These are phyloP conservation scores for Cotesia vestalis DNA, from an alignment of 1,140 invertebrate genomes.

Conservation along the genomic window DNA sequence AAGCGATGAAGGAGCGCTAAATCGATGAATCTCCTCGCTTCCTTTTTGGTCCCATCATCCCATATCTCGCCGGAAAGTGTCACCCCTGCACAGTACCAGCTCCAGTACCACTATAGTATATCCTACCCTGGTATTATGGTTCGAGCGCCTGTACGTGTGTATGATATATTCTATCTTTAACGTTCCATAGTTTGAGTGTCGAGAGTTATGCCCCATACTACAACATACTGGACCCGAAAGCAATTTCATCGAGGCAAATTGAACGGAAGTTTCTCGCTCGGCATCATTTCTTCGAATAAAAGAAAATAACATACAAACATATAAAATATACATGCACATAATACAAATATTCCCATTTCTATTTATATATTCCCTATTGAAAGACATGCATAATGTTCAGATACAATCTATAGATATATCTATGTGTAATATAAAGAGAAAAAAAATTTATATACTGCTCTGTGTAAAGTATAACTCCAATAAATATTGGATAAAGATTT, in stretches of 20 bases:
- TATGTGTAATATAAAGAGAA: too few relatives aligned
- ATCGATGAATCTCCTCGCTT: neutral
- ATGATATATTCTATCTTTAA: conserved; percentile 1
- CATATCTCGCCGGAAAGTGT: conserved; percentile 1
- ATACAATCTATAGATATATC: neutral
- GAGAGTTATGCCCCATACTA: neutral
- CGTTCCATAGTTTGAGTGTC: neutral
- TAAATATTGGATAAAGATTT: too few relatives aligned
- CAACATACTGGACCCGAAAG: neutral
- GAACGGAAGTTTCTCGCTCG: conserved; percentile 1
- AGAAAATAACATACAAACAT: neutral
- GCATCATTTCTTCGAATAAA: neutral
- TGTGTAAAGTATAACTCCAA: too few relatives aligned
- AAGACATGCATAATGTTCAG: neutral
- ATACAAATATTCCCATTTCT: conserved; percentile 5
- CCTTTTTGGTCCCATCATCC: neutral
- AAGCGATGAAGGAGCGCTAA: neutral
- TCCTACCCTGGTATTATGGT: too few relatives aligned
- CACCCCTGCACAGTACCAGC: neutral
- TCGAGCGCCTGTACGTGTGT: neutral
- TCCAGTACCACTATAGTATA: too few relatives aligned
- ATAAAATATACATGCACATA: neutral
- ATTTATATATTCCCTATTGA: neutral
- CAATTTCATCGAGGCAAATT: conserved; percentile 16
- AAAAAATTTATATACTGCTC: too few relatives aligned